Evolutionary conservation across 2,888 invertebrate genomes (phyloP), one percentile per base, ranked within the genome.

Genomic region (Drosophila yooni): DNA sequence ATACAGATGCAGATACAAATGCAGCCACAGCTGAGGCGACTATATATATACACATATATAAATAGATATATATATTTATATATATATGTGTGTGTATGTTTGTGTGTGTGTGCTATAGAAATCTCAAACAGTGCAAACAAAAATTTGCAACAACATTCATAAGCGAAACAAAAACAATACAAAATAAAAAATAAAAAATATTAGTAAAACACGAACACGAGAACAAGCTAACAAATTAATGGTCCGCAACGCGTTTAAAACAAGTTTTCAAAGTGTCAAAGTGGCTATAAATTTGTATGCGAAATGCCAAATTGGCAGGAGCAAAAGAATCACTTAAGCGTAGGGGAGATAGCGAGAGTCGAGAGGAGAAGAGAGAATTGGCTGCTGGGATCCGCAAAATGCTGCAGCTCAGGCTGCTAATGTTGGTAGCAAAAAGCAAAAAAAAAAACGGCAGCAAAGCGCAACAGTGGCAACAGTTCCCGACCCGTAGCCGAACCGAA

Each of bases 311-410:
- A 67, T 62, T 74, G 80, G 74, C 80, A 88, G 84, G 88, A 88
- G 84, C 76, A 86, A 88, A 88, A 81, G 84, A 88, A 85, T 88
- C 87, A 81, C 89, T 85, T 88, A 81, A 78, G 78, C 69, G 76
- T 67, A 70, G 56, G 51, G 58, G 64, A 59, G 65, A 34, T 15
- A 33, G 53, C 51, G 68, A 57, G 57, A 57, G 40, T 27, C n/a
- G n/a, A 51, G 51, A 51, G 51, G 29, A 18, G n/a, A 31, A 21
- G 21, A 57, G 57, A 31, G 43, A 31, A 40, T 40, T 40, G 65
- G 67, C 60, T 52, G 52, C 64, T 57, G 53, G 66, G 62, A 64
- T 76, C 59, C 76, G 69, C 66, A 64, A 59, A 63, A 66, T 31
- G 68, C 64, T 57, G 71, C 67, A 76, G 75, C 66, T 46, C 81